Evolutionary conservation across 2,113 vertebrate genomes (phyloP), one percentile per base, ranked within the genome.

Genomic region (Ailurus styani): DNA sequence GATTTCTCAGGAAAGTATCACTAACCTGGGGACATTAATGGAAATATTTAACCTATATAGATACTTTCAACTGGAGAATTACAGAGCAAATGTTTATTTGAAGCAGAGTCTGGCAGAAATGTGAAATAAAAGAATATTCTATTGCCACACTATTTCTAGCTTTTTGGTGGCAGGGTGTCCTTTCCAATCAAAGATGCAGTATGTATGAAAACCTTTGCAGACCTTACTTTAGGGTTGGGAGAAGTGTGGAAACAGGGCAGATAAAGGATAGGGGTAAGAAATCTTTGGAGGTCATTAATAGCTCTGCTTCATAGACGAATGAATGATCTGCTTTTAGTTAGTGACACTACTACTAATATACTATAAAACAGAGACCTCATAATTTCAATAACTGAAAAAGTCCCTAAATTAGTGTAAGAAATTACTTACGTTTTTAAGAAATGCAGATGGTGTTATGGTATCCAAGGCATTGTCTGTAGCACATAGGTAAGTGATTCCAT

Each of bases 1-100:
- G 75, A 86, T 97, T 98, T 97, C 98, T 98, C 98, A 98, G 40
- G 96, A 98, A 98, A 96, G 87, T 96, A 45, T 98, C 98, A 84
- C 97, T 97, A 86, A 98, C 97, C 97, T 98, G 70, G n/a, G 81
- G 87, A 97, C 98, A 98, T 98, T 96, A 98, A 98, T 94, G 40
- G 66, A 96, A 82, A 90, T 62, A 96, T 40, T 62, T 92, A 89
- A 82, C 25, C 72, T 87, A 23, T 42, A 70, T 13, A 92, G 64
- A n/a, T 93, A 84, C 90, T 90, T 90, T 86, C 62, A 93, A 82
- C 21, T 21, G 15, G 21, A 84, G 54, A 96, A 94, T 84, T 88
- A 91, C 25, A 94, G 82, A 96, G 31, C 20, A 72, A 87, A 75
- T 57, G 18, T 68, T 90, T 81, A 93, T 78, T 73, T 54, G 54